Base-by-base conservation (phyloP, 2,797 vertebrate genomes). In the Sebastes wilsoni region DNA sequence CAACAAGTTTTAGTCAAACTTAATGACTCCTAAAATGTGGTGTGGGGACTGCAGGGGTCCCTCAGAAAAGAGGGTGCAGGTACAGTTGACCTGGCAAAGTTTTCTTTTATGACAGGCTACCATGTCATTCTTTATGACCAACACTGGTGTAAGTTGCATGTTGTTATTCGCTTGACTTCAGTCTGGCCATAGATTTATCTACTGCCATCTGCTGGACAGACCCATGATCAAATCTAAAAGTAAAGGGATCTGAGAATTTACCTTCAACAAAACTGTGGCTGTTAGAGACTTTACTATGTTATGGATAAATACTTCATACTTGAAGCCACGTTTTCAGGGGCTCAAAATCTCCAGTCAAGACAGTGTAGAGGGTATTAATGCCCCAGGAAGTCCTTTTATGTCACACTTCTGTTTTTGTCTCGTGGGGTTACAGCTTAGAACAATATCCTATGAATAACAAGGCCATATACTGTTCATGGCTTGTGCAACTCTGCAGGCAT, bases 1-100 rank as follows among this genome's bases (percentile, higher is more conserved):
- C 1, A 68, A 23, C 4, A 85, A 13, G 1, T 20, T 1, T 52
- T 52, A 59, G 52, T 79, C 4, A 7, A 14, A 55, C 4, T 69
- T n/a, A n/a, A 49, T 9, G 49, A 9, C n/a, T 60, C 18, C 13
- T 2, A 23, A 13, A 55, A n/a, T 32, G 25, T 28, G n/a, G 4
- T 22, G 28, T 28, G 9, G 14, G 18, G 10, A 46, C 8, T 97
- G 66, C 86, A 85, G 16, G 5, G 28, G 0, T 59, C 14, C 14
- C 1, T 2, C 3, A 54, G 23, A 75, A 11, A 8, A 20, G 23
- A 12, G 6, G 10, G 28, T 64, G 22, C 59, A 11, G 7, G 59
- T 75, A 38, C 12, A 54, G 4, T 54, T 55, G 54, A 58, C 14
- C 4, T 27, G n/a, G 10, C 18, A 56, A 2, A 34, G 2, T 30